A percentile compares a stretch with the other conserved stretches of the same genome.
Conservation (phyloP, 2,888 invertebrate species). For the Alviniconcha strummeri region DNA sequence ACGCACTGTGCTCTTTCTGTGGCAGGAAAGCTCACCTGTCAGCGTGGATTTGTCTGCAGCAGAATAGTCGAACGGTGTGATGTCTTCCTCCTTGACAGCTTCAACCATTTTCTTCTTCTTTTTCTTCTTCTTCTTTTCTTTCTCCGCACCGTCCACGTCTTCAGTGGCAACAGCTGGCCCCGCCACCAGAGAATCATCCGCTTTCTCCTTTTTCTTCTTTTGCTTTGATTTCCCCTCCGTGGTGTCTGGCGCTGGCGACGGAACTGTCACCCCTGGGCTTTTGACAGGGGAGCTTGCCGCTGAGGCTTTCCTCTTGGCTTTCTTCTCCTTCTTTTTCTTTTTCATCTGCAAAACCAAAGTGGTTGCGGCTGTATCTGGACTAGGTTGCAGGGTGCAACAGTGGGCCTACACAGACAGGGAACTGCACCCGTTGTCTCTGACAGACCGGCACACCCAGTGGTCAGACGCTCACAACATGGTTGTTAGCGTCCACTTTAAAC, state of each 20-base stretch:
- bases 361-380: too few relatives aligned
- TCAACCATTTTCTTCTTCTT: slow-evolving; percentile 40
- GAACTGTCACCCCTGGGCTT: slow-evolving; percentile 17
- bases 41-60: slow-evolving; percentile 31
- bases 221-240: slow-evolving; percentile 41
- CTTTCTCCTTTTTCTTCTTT: slow-evolving; percentile 35
- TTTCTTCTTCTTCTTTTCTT: slow-evolving; percentile 30
- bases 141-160: slow-evolving; percentile 39
- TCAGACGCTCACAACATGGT: too few relatives aligned
- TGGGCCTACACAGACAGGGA: too few relatives aligned
- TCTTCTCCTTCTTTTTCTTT: slow-evolving; percentile 37
- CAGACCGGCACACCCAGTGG: too few relatives aligned
- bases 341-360: slow-evolving; percentile 32
- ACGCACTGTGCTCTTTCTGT: too few relatives aligned
- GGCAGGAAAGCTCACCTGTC: slow-evolving; percentile 29
- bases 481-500: too few relatives aligned
- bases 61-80: slow-evolving; percentile 37
- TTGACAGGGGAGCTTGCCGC: slow-evolving; percentile 36
- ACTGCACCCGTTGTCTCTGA: too few relatives aligned
- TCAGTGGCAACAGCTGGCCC: slow-evolving; percentile 32
- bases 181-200: not conserved
- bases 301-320: slow-evolving; percentile 29
- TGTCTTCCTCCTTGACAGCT: slow-evolving; percentile 23
- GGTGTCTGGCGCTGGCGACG: slow-evolving; percentile 22
- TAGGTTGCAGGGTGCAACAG: too few relatives aligned